Percentiles rank a stretch among this genome's conserved stretches.
These are phyloP conservation scores for Bubalus kerabau DNA, from an alignment of 2,113 vertebrate genomes.

Conservation along the genomic window DNA sequence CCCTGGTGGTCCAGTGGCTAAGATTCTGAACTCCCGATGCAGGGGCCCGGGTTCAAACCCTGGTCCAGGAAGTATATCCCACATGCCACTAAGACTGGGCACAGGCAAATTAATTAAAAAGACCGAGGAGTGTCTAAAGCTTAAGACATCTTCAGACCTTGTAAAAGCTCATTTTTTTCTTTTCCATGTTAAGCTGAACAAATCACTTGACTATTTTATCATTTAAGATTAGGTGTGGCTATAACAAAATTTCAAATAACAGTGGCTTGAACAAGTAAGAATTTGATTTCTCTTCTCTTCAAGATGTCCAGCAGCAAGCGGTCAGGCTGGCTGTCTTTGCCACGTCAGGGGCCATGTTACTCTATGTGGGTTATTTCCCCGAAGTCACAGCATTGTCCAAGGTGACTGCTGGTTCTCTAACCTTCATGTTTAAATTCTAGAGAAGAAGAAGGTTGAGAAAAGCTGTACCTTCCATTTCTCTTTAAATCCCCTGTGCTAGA, in stretches of 20 bases:
- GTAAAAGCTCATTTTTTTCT: neutral
- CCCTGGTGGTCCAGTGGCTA: neutral
- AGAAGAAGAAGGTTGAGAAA: neutral
- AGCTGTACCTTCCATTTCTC: neutral
- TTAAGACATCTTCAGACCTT: neutral
- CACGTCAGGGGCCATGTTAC: neutral
- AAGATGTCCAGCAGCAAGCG: neutral
- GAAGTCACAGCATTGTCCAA: neutral
- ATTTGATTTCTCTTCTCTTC: neutral
- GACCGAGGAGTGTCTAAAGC: neutral
- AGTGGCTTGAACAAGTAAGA: neutral
- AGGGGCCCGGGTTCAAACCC: accelerated
- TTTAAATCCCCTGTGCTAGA: neutral
- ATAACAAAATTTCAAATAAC: neutral
- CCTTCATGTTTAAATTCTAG: neutral
- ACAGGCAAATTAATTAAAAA: neutral
- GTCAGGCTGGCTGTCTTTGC: neutral
- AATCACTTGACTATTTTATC: neutral
- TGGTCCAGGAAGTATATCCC: neutral
- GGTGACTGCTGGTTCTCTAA: neutral
- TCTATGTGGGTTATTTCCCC: neutral
- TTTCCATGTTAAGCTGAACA: neutral
- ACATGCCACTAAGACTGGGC: neutral
- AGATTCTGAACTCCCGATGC: neutral
- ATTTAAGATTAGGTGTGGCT: neutral